A percentile compares a stretch with the other conserved stretches of the same genome.
These are phyloP conservation scores for Campylorhamphus procurvoides DNA, from an alignment of 2,113 vertebrate species.

Conservation along the genomic window DNA sequence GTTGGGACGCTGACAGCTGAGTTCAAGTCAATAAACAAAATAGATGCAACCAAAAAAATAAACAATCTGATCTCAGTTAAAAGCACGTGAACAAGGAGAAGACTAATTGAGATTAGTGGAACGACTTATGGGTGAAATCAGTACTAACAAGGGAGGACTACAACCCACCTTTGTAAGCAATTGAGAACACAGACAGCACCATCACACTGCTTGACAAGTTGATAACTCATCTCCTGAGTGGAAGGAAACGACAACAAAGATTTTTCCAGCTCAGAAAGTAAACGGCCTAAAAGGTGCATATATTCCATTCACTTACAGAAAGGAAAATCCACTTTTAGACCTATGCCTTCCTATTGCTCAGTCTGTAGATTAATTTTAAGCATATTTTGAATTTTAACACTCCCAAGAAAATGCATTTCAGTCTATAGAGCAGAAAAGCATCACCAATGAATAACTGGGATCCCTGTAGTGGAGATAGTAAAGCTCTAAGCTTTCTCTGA, in stretches of 20 bases:
- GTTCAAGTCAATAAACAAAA: background rate
- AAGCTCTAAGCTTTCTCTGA: conserved; percentile 6
- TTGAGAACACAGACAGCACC: background rate
- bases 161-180: background rate
- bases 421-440: background rate
- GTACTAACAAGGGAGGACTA: background rate
- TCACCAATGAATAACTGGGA: conserved; percentile 18
- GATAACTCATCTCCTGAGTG: background rate
- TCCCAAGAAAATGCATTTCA: background rate
- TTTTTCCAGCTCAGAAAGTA: background rate
- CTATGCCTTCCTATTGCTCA: background rate
- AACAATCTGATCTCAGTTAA: background rate
- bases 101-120: background rate
- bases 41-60: background rate
- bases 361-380: background rate
- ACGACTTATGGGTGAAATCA: background rate
- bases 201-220: background rate
- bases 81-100: background rate
- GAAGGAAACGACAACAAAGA: background rate
- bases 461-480: background rate
- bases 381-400: background rate
- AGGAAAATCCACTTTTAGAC: background rate
- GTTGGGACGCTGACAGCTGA: background rate
- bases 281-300: background rate
- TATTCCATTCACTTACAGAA: background rate